phyloP scores from a whole-genome alignment of 2,888 invertebrate species.

The Neelides folsomi region DNA sequence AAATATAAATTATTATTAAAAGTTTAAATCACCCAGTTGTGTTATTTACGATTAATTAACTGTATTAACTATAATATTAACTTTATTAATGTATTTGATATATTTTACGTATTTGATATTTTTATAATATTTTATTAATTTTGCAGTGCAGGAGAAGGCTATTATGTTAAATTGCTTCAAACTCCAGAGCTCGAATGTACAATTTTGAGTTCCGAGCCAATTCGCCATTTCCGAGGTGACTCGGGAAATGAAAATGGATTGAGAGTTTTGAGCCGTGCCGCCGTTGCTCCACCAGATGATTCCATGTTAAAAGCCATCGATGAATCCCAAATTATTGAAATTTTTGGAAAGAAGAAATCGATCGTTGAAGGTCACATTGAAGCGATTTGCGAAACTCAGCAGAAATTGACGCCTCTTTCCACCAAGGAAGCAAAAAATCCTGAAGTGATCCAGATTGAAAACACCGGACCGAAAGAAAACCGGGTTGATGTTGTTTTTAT shows the following conservation, averaged over 20 bases:
- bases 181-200: constrained; percentile 7
- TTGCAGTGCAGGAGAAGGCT: constrained; percentile 12
- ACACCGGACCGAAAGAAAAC: constrained; percentile 22
- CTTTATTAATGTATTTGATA: too few relatives aligned
- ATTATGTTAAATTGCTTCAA: constrained; percentile 15
- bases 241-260: constrained; percentile 16
- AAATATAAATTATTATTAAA: too few relatives aligned
- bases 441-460: constrained; percentile 24
- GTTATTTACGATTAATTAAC: too few relatives aligned
- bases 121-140: not conserved
- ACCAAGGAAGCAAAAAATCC: not conserved
- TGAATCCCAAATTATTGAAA: constrained; percentile 16
- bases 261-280: constrained; percentile 9
- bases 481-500: constrained; percentile 29
- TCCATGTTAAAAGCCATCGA: constrained; percentile 7
- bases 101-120: too few relatives aligned
- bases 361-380: constrained; percentile 11
- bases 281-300: constrained; percentile 15
- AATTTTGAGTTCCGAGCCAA: constrained; percentile 11
- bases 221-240: constrained; percentile 14
- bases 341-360: constrained; percentile 12
- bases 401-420: not conserved
- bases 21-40: too few relatives aligned
- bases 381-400: constrained; percentile 11
- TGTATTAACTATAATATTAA: too few relatives aligned